Evolutionary conservation across 2,797 vertebrate species (phyloP).

Genomic region (Odontamblyopus lacepedii): DNA sequence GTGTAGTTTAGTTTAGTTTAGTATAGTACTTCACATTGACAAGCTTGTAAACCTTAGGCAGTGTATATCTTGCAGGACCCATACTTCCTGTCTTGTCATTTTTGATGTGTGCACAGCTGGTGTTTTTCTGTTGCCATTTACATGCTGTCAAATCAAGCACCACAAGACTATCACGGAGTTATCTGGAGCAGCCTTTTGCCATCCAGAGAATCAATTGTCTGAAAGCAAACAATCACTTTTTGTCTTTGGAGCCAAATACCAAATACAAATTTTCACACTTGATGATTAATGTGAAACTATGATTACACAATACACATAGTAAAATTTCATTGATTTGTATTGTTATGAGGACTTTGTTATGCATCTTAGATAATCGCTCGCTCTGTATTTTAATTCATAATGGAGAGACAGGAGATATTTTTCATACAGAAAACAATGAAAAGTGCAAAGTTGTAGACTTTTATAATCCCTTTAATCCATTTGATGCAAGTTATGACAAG

Average conservation of each 20-base stretch:
- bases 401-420: background rate
- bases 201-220: background rate
- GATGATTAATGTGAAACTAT: constrained; percentile 5
- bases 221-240: background rate
- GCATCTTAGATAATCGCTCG: background rate
- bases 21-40: too few species aligned
- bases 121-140: background rate
- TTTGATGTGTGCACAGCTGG: background rate
- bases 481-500: too few species aligned
- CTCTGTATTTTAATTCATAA: background rate
- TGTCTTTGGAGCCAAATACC: background rate
- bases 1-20: too few species aligned
- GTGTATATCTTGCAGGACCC: too few species aligned
- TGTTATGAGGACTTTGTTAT: background rate
- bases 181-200: background rate
- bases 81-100: too few species aligned
- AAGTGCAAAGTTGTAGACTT: too few species aligned
- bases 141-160: background rate
- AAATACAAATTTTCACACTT: constrained; percentile 8
- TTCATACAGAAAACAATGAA: background rate
- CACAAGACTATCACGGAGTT: background rate
- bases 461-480: too few species aligned
- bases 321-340: background rate
- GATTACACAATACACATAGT: background rate
- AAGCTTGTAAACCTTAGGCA: too few species aligned